Conservation (phyloP, 2,888 invertebrate genomes). For the Andrena dorsata region DNA sequence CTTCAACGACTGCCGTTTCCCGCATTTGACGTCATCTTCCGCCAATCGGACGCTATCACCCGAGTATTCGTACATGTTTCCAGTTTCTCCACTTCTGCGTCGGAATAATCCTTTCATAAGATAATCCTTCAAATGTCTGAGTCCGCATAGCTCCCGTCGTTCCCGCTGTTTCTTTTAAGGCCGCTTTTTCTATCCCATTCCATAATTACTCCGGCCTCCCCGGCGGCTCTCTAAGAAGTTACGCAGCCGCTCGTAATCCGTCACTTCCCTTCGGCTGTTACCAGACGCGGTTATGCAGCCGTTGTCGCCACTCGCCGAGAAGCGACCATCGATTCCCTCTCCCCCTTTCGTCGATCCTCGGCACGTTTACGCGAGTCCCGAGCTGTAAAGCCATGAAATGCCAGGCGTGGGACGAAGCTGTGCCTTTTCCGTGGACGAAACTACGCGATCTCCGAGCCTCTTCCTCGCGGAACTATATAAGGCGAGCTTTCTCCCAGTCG, state of each 20-base stretch:
- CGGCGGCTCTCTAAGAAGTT: neutral
- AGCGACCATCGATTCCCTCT: neutral
- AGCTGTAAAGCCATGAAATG: slow-evolving; percentile 50
- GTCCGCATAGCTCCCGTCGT: neutral
- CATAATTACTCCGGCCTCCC: slow-evolving; percentile 25
- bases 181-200: slow-evolving; percentile 15
- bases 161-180: neutral
- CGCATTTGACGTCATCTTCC: neutral
- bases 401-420: slow-evolving; percentile 60
- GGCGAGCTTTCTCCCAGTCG: slow-evolving; percentile 68
- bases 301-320: neutral
- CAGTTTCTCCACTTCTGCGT: too few species aligned
- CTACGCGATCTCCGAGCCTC: slow-evolving; percentile 10
- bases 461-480: slow-evolving; percentile 54
- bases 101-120: too few species aligned
- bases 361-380: neutral
- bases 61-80: too few species aligned
- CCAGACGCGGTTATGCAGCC: slow-evolving; percentile 7
- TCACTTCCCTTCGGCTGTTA: slow-evolving; percentile 15
- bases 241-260: slow-evolving; percentile 32
- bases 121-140: too few species aligned
- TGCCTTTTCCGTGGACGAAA: slow-evolving; percentile 41
- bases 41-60: too few species aligned
- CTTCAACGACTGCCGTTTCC: neutral
- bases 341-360: neutral